phyloP scores from a whole-genome alignment of 2,888 invertebrate genomes.

The Lepidochrysops patricia region DNA sequence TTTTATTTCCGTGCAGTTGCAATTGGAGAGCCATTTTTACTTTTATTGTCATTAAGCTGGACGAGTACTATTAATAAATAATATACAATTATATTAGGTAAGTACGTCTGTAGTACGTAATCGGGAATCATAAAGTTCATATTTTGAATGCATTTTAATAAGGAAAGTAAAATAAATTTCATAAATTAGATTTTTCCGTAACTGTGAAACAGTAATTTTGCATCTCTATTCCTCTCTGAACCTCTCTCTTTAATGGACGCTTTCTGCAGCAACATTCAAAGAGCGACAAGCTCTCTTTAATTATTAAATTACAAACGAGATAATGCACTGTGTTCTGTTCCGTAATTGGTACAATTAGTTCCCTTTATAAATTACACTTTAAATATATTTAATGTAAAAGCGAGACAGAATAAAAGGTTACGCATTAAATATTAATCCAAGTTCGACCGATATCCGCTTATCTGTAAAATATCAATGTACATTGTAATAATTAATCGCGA shows the following conservation, averaged over 20 bases:
- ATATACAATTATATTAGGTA: too few species aligned
- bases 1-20: not conserved
- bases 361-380: not conserved
- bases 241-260: slow-evolving; percentile 4
- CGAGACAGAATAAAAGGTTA: too few species aligned
- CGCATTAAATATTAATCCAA: not conserved
- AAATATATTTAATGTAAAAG: not conserved
- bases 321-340: slow-evolving; percentile 9
- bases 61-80: not conserved
- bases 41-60: not conserved
- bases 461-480: not conserved
- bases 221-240: not conserved
- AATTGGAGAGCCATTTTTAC: not conserved
- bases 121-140: too few species aligned
- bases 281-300: not conserved
- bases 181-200: too few species aligned
- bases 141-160: too few species aligned
- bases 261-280: slow-evolving; percentile 1
- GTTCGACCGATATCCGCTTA: not conserved
- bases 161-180: too few species aligned
- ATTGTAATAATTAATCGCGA: not conserved
- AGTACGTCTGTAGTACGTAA: too few species aligned
- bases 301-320: slow-evolving; percentile 6
- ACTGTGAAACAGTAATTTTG: too few species aligned
- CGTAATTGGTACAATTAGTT: not conserved